Evolutionary conservation across 2,888 invertebrate genomes (phyloP), one percentile per base, ranked within the genome.

Genomic region (Clivina fossor): DNA sequence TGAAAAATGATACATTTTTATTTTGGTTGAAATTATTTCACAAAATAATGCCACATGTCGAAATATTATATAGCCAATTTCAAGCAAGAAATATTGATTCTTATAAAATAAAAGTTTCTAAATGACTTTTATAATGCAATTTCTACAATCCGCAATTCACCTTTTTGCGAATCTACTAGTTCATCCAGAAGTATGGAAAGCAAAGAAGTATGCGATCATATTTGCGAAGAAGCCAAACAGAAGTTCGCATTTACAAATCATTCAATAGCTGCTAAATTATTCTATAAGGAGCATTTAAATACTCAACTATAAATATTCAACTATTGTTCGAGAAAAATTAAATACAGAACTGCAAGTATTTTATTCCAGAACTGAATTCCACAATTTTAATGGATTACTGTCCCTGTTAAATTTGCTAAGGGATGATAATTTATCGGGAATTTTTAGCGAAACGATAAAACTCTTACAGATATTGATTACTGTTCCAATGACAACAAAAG

Each of bases 181-280:
- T n/a, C n/a, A n/a, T n/a, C n/a, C n/a, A 11, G 40, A 24, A 28
- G 35, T n/a, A 56, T 32, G 22, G 59, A 46, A 33, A 57, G 61
- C 15, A 62, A 61, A 48, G 60, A 63, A 56, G 57, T 62, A 4
- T 62, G 61, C 56, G 61, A 62, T 35, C 35, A 54, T 35, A 62
- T 64, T 28, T 47, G 54, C 5, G 24, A 15, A 15, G 56, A 61
- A 38, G 44, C 58, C 26, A 43, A 58, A 35, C 54, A 59, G 26
- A 55, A 58, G n/a, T 62, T 62, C 33, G 35, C 33, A 16, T 61
- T 58, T 35, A 56, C 26, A 7, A 58, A 56, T 18, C 62, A 64
- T 51, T 55, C 60, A 35, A 38, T 57, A 48, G 61, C 61, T 20
- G 44, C 59, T 16, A 37, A 48, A 40, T 48, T 64, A 32, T 58